Evolutionary conservation across 2,113 vertebrate species (phyloP), one percentile per base, ranked within the genome.

Genomic region (Leuciscus idus): DNA sequence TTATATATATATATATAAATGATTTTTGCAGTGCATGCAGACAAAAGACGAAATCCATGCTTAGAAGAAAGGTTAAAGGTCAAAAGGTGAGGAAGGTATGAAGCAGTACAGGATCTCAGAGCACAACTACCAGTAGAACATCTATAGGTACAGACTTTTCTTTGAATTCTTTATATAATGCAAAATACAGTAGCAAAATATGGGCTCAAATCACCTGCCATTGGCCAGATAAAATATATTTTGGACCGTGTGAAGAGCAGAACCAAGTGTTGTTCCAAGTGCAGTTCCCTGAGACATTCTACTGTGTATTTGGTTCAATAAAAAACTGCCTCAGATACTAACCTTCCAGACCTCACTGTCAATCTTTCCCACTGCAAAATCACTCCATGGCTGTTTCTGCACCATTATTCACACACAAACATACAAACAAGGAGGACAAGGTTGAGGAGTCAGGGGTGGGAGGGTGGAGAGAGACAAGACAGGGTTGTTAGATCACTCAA

Each of bases 291-390:
- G 15, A 46, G 39, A 48, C 59, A 13, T 66, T 81, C 59, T 81
- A 30, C 79, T 81, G 46, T 66, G 75, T 66, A 43, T 85, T 76
- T 85, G 43, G 50, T 36, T 59, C 81, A 78, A 23, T 78, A 66
- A 48, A 15, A 46, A 15, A 66, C 48, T 79, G 81, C 61, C 33
- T 55, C 61, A 94, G 93, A 97, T 99, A 99, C 97, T 98, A 97
- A 97, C 98, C 98, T 99, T 99, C 98, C 98, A 99, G 96, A 99
- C 95, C 96, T 99, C 97, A 98, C 98, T 98, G 98, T 99, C 98
- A 97, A 99, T 99, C 96, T 98, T 99, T 96, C 98, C 96, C 94
- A 97, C 95, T 93, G 96, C 98, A 98, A 97, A 98, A 95, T 98
- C 97, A 97, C 97, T 97, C 97, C 98, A 99, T 93, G 96, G 95